Base-by-base conservation (phyloP, 64 coral and sea anemone genomes). In the Actinia tenebrosa region DNA sequence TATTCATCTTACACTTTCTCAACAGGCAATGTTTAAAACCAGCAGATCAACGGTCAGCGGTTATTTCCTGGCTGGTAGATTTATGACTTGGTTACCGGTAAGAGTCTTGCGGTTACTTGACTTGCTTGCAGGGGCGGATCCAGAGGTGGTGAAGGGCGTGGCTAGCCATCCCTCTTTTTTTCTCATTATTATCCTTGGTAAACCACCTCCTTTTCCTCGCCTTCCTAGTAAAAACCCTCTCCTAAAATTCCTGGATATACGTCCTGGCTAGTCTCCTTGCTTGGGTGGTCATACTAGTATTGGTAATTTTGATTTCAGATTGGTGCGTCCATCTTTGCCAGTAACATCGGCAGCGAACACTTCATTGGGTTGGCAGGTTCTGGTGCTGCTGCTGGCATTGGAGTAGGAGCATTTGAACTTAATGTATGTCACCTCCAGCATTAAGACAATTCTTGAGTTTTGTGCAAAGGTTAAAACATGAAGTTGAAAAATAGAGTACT, bases 41-140 rank as follows among this genome's bases (percentile, higher is more conserved):
- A 96, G 86, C n/a, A 88, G 94, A 26, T 84, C 80, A 16, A 96
- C 94, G 44, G 94, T 96, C n/a, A 96, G 94, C 85, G 94, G 94
- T 1, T 96, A 96, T 88, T 96, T 96, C 78, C 77, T 96, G 56
- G 94, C 94, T 80, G 94, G 94, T 9, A 90, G 94, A n/a, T 93
- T 96, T 90, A 91, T 96, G 91, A 96, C 94, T 7, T 96, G 91
- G 91, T 79, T 96, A 72, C 94, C 94, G 66, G 94, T 96, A 66
- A 90, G 94, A 37, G 30, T 37, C 30, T 37, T 58, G 10, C 56
- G 15, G 6, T 58, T 58, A 14, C 10, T 11, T 58, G 56, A 58
- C 30, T 37, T 37, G 30, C 30, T 37, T 37, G 30, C 30, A 37
- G 30, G 30, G 30, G 30, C 30, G 30, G 30, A 37, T 37, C 30